These are phyloP conservation scores for Sisor rabdophorus DNA, from an alignment of 2,113 vertebrate species.

Conservation along the genomic window DNA sequence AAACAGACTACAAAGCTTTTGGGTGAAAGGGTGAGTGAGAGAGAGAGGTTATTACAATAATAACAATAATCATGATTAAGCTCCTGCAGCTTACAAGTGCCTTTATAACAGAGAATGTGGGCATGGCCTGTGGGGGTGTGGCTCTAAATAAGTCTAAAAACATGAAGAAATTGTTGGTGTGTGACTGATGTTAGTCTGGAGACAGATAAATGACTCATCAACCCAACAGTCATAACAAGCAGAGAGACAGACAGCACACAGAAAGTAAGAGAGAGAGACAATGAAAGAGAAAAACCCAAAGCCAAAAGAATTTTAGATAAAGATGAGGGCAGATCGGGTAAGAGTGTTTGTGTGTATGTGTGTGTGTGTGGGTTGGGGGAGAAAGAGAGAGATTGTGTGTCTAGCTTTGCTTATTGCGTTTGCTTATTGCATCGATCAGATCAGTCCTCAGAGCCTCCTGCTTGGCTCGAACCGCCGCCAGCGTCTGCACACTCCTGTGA, in stretches of 20 bases:
- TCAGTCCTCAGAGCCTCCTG: slow-evolving; percentile 92
- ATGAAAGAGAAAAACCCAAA: slow-evolving; percentile 39
- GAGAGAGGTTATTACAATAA: not conserved
- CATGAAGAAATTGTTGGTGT: not conserved
- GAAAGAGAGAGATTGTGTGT: slow-evolving; percentile 51
- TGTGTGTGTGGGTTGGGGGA: not conserved
- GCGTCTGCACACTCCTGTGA: slow-evolving; percentile 88
- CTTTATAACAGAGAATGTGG: not conserved
- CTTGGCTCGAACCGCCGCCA: slow-evolving; percentile 90
- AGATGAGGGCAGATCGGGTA: slow-evolving; percentile 15
- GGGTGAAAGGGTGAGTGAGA: slow-evolving; percentile 47
- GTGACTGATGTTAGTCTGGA: not conserved
- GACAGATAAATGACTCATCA: not conserved
- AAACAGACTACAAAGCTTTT: slow-evolving; percentile 61
- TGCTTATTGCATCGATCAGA: slow-evolving; percentile 87
- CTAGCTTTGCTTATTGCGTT: slow-evolving; percentile 92
- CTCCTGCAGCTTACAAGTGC: not conserved
- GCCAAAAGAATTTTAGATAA: slow-evolving; percentile 21
- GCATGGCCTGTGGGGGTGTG: not conserved
- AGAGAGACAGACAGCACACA: not conserved
- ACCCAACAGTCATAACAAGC: slow-evolving; percentile 13
- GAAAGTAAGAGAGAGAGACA: slow-evolving; percentile 54
- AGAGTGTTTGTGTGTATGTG: not conserved
- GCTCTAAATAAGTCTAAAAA: not conserved
- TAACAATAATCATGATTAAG: slow-evolving; percentile 7